Base-by-base conservation (phyloP, 2,797 vertebrate genomes). In the Eutrigla gurnardus region DNA sequence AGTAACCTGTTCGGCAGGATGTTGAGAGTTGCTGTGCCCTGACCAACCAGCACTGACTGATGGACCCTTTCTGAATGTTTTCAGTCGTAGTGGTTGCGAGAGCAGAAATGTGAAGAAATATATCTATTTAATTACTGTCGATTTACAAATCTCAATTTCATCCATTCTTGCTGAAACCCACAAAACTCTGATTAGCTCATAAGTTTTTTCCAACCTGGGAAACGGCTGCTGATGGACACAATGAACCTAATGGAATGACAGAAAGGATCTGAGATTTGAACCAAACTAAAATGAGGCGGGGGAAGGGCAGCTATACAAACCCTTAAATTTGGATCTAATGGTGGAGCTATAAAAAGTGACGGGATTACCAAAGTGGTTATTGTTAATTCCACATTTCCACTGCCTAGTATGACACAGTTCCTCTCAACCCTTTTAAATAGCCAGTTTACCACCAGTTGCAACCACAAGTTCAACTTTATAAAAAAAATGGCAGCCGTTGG, bases 111-210 rank as follows among this genome's bases (percentile, higher is more conserved):
- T 54, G 12, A 64, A 39, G 11, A 25, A 49, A 64, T 64, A 47
- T n/a, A 32, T 45, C 0, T 10, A n/a, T n/a, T 0, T 18, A 12
- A 36, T 32, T n/a, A 47, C 4, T 13, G 15, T 43, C 3, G 1
- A 18, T 5, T 45, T 11, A 17, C 5, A 62, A 17, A 61, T 17
- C 45, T 49, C 0, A 11, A 12, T 13, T 17, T 36, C 10, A 0
- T 37, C 33, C 0, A 18, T 0, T 47, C 43, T 49, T 18, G 61
- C 17, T 36, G 17, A 0, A 35, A 64, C 0, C n/a, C 12, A 39
- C 36, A 50, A 9, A 50, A n/a, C 0, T 18, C 0, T 18, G 11
- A 39, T 18, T 40, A 17, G 9, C n/a, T 58, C 10, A 35, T 15
- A 35, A 35, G 9, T 53, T 55, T 8, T 15, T 11, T 15, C 4